Base-by-base conservation (phyloP, 2,888 invertebrate species). In the Diarsia mendica region DNA sequence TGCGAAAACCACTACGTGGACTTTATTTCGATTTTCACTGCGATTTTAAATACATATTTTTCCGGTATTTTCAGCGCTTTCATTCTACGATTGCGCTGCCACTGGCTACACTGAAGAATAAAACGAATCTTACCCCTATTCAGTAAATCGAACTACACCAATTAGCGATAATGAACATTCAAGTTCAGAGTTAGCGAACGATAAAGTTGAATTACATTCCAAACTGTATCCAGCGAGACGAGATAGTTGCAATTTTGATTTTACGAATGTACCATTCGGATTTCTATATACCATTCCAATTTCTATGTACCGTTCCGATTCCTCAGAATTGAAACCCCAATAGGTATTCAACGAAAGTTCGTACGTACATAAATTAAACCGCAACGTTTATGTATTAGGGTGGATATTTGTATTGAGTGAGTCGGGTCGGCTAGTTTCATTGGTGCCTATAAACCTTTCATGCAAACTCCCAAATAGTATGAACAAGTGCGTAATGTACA, bases 401-500 rank as follows among this genome's bases (percentile, higher is more conserved):
- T 88, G 88, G 90, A 91, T 91, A 90, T 91, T 91, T 88, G 90
- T 90, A 92, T 92, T 91, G 90, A 90, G 88, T 90, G 88, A 88
- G 90, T 90, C 88, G 92, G 93, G 93, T 93, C 88, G 87, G 90
- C 87, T 90, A 92, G 92, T 93, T 93, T 91, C 93, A 93, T 93
- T 93, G 91, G 92, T 90, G 90, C 90, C 91, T 91, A 91, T 91
- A 91, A 93, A 92, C 93, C 92, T 93, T 93, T 92, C 92, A 92
- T 91, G 91, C 91, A 90, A 94, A 93, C 92, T 93, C 91, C 92
- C 91, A 91, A 93, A 92, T 93, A 93, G 92, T 93, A 94, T 92
- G 93, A 93, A 94, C 94, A 93, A 95, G 93, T 94, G 94, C 92
- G 93, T 94, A 94, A 93, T 92, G 93, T 93, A 90, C 89, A 91